Evolutionary conservation across 2,888 invertebrate genomes (phyloP).

Genomic region (Rhamphomyia laevipes): DNA sequence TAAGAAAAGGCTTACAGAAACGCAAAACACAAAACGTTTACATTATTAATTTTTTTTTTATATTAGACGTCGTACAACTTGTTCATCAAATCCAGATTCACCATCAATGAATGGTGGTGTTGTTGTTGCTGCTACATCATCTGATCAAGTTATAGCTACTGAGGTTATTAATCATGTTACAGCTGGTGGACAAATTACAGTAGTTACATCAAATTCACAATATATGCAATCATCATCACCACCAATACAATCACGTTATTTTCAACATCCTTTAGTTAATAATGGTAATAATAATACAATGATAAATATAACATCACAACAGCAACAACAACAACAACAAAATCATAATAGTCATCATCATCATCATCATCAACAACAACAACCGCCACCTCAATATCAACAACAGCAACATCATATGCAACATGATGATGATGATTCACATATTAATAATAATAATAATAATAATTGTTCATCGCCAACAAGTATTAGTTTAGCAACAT

Average conservation of each 20-base stretch:
- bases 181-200: constrained; percentile 5
- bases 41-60: too few relatives aligned
- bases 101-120: constrained; percentile 3
- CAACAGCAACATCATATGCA: constrained; percentile 23
- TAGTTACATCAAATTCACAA: constrained; percentile 14
- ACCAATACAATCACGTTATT: constrained; percentile 17
- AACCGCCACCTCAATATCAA: constrained; percentile 6
- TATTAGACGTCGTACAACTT: constrained; percentile 13
- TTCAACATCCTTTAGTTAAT: constrained; percentile 16
- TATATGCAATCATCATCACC: constrained; percentile 18
- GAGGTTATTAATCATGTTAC: constrained; percentile 16
- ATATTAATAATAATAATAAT: constrained; percentile 9
- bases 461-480: constrained; percentile 16
- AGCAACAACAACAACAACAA: not conserved
- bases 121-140: constrained; percentile 3
- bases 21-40: too few relatives aligned
- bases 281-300: not conserved
- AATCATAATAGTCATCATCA: not conserved
- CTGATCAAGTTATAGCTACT: constrained; percentile 10
- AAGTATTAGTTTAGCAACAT: constrained; percentile 26
- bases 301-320: not conserved
- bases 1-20: too few relatives aligned
- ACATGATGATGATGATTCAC: constrained; percentile 38
- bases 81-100: constrained; percentile 15
- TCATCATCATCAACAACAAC: not conserved